Conservation (phyloP, 1,140 invertebrate genomes). For the Onthophagus taurus region DNA sequence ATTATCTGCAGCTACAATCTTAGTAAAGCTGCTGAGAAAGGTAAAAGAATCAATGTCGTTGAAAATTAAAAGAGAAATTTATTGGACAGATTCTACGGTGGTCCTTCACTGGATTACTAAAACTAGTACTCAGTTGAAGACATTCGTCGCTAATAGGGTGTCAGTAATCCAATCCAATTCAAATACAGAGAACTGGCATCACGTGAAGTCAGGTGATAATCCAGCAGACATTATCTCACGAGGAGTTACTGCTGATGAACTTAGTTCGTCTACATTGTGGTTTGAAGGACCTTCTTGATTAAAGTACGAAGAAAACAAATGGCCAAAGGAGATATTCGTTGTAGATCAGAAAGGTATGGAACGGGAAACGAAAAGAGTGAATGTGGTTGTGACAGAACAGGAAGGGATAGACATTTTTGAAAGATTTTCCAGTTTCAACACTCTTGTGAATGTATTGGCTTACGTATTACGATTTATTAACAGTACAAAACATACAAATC, state of each 20-base stretch:
- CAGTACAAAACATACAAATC: not conserved
- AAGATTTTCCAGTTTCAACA: not conserved
- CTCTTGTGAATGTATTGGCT: not conserved
- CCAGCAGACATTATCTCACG: conserved; percentile 25
- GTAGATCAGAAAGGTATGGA: not conserved
- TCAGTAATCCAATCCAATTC: conserved; percentile 23
- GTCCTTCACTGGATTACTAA: not conserved
- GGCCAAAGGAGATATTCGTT: not conserved
- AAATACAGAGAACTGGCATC: conserved; percentile 20
- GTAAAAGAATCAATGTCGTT: not conserved
- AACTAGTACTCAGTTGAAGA: conserved; percentile 23
- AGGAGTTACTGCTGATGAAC: conserved; percentile 16
- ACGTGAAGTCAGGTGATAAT: conserved; percentile 24
- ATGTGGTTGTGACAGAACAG: not conserved
- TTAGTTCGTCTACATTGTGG: conserved; percentile 11
- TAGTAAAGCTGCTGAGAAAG: conserved; percentile 9
- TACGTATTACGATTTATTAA: not conserved
- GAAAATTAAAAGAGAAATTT: not conserved
- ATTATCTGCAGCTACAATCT: conserved; percentile 28
- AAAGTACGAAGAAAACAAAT: not conserved
- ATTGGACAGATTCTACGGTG: not conserved
- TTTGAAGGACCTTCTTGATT: conserved; percentile 28
- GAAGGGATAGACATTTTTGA: not conserved
- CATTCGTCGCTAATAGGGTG: conserved; percentile 31
- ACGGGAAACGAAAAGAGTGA: not conserved